Base-by-base conservation (phyloP, 1,140 invertebrate genomes). In the Drosophila malerkotliana region DNA sequence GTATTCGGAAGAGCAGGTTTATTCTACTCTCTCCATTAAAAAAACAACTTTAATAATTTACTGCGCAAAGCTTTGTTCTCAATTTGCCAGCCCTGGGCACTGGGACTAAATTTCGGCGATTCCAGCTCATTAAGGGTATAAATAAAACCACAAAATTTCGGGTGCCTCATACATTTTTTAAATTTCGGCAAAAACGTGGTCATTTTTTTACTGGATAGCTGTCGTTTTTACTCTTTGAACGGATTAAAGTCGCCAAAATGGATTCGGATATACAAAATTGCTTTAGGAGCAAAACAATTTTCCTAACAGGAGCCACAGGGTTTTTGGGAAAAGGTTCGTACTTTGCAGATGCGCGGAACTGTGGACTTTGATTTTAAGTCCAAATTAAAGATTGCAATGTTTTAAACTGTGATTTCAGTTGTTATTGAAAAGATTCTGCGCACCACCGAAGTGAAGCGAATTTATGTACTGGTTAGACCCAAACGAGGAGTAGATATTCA, bases 361-460 rank as follows among this genome's bases (percentile, higher is more conserved):
- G 6, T 18, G 10, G 4, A 49, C 7, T 15, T 37, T 10, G 9
- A 12, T 12, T n/a, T n/a, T 10, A 37, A n/a, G 34, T 37, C 39
- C 14, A 15, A 15, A 44, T 44, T 44, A 15, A 44, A 44, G 15
- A 15, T 44, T 10, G 9, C 6, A 12, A 39, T 6, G 32, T 18
- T 52, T 24, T 3, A 8, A 26, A 21, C 14, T 34, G 18, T 18
- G 18, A 18, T 51, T 68, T 54, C 77, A 93, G 93, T 93, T 4
- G 90, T 97, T 8, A 94, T 98, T 26, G 96, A 97, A 92, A 97
- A 97, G 90, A 82, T 97, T 14, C 90, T 97, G 8, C 93, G 96
- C 21, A 97, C 96, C 91, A 85, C 95, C 0, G 93, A 95, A 8
- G 92, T 97, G 1, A 93, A 92, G n/a, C 94, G 93, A 21, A 94